Evolutionary conservation across 2,113 vertebrate genomes (phyloP).

Genomic region (Emydura subglobosa): DNA sequence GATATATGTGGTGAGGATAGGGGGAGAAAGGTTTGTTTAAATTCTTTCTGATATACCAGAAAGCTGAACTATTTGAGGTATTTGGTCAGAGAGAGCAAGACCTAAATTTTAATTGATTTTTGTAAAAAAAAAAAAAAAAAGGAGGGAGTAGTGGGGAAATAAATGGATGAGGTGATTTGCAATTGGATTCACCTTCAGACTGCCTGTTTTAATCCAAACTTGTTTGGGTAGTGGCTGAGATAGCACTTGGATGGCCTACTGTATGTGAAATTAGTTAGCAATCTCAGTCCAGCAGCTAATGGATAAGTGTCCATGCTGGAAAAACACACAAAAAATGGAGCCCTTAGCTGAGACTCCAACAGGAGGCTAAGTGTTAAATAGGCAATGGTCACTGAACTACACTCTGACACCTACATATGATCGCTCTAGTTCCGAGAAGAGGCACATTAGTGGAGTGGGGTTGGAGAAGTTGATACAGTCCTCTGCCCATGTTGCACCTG

Average conservation of each 20-base stretch:
- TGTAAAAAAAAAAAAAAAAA: background rate
- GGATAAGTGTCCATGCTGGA: background rate
- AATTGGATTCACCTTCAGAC: background rate
- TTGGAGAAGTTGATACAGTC: rapidly evolving
- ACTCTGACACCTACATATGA: background rate
- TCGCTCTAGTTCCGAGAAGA: background rate
- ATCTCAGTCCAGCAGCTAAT: background rate
- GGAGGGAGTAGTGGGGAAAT: background rate
- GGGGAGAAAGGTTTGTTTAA: background rate
- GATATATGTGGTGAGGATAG: background rate
- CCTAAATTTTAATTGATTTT: background rate
- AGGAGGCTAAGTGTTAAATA: background rate
- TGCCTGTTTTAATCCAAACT: rapidly evolving
- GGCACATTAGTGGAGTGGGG: rapidly evolving
- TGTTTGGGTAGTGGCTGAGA: background rate
- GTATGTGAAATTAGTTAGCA: background rate
- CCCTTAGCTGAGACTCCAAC: background rate
- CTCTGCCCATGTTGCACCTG: rapidly evolving
- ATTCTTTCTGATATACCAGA: background rate
- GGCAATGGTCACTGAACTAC: rapidly evolving
- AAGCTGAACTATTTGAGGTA: background rate
- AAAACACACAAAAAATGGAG: background rate
- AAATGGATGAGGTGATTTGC: background rate
- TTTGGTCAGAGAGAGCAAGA: background rate
- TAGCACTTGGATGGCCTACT: background rate